Conservation (phyloP, 1,140 invertebrate species). For the Oncopodura yosiiana region DNA sequence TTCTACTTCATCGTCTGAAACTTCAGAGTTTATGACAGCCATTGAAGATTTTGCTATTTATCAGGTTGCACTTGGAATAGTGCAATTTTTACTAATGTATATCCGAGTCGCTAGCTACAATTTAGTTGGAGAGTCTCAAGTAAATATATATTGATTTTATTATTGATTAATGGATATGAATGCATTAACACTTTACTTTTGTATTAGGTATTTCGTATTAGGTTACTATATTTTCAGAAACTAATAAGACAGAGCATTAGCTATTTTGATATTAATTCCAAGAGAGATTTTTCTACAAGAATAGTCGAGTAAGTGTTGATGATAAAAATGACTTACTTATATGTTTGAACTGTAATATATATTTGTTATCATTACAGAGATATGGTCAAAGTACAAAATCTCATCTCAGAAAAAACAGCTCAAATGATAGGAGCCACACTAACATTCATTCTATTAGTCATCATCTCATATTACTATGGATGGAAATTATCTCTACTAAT, state of each 20-base stretch:
- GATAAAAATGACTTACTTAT: background rate
- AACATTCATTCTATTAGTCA: constrained; percentile 41
- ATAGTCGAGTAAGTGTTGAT: constrained; percentile 45
- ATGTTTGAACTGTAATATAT: background rate
- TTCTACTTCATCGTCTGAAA: constrained; percentile 4
- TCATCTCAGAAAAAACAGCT: constrained; percentile 52
- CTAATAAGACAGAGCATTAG: constrained; percentile 50
- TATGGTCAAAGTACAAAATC: constrained; percentile 49
- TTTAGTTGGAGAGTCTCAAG: constrained; percentile 40
- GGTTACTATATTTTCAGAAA: constrained; percentile 35
- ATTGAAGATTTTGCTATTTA: constrained; percentile 32
- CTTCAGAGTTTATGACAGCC: constrained; percentile 15
- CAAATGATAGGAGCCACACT: constrained; percentile 43
- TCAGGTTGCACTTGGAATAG: constrained; percentile 36
- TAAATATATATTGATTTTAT: too few relatives aligned
- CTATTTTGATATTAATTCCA: constrained; percentile 50
- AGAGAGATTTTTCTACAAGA: constrained; percentile 47
- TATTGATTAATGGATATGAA: too few relatives aligned
- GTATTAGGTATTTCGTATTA: constrained; percentile 31
- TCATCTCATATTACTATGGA: constrained; percentile 42
- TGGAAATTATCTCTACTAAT: constrained; percentile 39
- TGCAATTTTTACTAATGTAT: constrained; percentile 38
- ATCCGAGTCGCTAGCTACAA: constrained; percentile 39
- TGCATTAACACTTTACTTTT: too few relatives aligned
- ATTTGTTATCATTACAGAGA: constrained; percentile 42